Evolutionary conservation across 2,797 vertebrate genomes (phyloP).

Genomic region (Streptopelia turtur): DNA sequence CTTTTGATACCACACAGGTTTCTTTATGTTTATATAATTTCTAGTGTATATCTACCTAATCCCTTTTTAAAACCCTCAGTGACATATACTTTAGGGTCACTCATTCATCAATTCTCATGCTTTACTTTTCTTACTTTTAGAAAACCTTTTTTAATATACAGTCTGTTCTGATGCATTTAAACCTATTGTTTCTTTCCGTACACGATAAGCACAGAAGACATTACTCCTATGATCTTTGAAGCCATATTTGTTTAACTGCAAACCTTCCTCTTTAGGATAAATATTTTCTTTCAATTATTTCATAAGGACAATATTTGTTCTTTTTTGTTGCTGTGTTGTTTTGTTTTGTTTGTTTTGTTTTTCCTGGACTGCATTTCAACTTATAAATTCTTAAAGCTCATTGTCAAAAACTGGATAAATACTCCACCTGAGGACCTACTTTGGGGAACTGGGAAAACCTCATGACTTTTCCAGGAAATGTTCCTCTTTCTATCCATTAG

Average conservation of each 20-base stretch:
- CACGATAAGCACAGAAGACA: neutral
- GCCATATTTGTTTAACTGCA: neutral
- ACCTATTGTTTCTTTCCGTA: neutral
- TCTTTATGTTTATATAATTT: neutral
- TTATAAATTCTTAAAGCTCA: neutral
- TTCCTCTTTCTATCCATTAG: neutral
- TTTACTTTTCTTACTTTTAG: neutral
- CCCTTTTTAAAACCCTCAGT: neutral
- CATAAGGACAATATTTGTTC: fast-evolving
- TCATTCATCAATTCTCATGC: neutral
- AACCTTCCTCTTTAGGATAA: neutral
- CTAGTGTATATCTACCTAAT: neutral
- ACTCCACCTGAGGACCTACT: neutral
- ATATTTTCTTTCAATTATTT: neutral
- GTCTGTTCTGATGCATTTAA: neutral
- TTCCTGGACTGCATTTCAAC: neutral
- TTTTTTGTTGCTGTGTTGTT: neutral
- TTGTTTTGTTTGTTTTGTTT: fast-evolving
- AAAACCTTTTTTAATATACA: neutral
- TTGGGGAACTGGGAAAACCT: neutral
- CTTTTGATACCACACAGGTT: neutral
- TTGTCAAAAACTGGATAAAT: neutral
- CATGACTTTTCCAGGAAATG: neutral
- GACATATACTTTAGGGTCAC: neutral
- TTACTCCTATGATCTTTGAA: neutral